A percentile compares a stretch with the other conserved stretches of the same genome.
Evolutionary conservation across 2,888 invertebrate genomes (phyloP).

Genomic region (Aphidius colemani): DNA sequence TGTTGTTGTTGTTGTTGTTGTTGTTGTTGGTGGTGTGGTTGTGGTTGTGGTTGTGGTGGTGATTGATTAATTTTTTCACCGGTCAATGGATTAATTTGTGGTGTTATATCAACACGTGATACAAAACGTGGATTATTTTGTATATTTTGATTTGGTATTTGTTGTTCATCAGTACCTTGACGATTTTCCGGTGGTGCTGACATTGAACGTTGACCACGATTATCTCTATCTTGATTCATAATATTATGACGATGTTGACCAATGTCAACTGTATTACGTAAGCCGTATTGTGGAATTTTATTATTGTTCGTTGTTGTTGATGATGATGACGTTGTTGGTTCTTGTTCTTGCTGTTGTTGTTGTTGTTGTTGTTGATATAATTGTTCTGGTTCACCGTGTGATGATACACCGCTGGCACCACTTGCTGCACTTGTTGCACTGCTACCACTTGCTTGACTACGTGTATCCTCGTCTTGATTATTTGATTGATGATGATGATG

Average conservation of each 20-base stretch:
- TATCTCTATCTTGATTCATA: conserved; percentile 63
- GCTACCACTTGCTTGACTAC: conserved; percentile 54
- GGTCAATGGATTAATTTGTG: conserved; percentile 56
- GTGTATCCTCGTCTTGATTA: conserved; percentile 53
- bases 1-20: conserved; percentile 13
- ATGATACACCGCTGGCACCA: conserved; percentile 51
- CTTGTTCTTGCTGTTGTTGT: conserved; percentile 24
- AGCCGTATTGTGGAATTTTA: conserved; percentile 69
- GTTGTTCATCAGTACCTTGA: conserved; percentile 47
- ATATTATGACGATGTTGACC: conserved; percentile 67
- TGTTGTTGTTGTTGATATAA: conserved; percentile 25
- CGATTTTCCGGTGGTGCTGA: conserved; percentile 76
- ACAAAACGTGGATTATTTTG: conserved; percentile 46
- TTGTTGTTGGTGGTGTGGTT: too few species aligned
- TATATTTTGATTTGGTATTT: conserved; percentile 46
- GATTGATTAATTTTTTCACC: conserved; percentile 39
- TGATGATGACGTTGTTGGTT: not conserved
- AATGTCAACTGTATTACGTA: conserved; percentile 80
- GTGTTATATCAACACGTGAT: conserved; percentile 52
- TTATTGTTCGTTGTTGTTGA: conserved; percentile 24
- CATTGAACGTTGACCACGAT: conserved; percentile 73
- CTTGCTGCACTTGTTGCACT: conserved; percentile 50
- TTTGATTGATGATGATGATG: conserved; percentile 36
- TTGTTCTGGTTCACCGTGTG: conserved; percentile 48
- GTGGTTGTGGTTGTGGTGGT: conserved; percentile 40